Percentiles rank a stretch among this genome's conserved stretches.
Conservation (phyloP, 1,140 invertebrate species). For the Octopus sinensis region DNA sequence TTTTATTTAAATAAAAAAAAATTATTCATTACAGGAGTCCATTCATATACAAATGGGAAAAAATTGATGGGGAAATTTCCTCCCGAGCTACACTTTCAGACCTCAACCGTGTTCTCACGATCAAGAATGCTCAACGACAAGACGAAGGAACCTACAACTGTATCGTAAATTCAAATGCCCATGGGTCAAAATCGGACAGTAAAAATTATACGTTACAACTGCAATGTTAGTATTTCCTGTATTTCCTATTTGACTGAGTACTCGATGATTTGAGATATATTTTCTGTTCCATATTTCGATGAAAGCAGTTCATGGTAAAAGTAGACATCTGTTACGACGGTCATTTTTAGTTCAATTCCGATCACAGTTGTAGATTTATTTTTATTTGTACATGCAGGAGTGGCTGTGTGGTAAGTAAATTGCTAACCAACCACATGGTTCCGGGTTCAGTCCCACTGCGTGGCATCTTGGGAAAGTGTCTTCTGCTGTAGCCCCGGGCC, state of each 20-base stretch:
- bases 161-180: constrained; percentile 68
- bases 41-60: constrained; percentile 42
- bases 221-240: constrained; percentile 13
- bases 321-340: neutral
- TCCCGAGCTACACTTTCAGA: constrained; percentile 69
- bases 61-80: constrained; percentile 66
- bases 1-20: neutral
- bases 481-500: no score
- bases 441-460: no score
- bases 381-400: no score
- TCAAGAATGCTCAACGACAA: constrained; percentile 81
- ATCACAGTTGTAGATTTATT: no score
- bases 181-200: constrained; percentile 1
- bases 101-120: constrained; percentile 81
- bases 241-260: neutral
- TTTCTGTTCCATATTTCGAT: neutral
- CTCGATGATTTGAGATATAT: neutral
- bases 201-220: constrained; percentile 30
- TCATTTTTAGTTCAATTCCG: constrained; percentile 22
- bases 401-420: no score
- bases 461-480: no score
- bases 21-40: constrained; percentile 25
- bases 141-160: constrained; percentile 92
- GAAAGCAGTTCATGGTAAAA: neutral
- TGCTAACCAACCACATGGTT: no score